phyloP scores from a whole-genome alignment of 2,797 vertebrate genomes.

The Melopsittacus undulatus region DNA sequence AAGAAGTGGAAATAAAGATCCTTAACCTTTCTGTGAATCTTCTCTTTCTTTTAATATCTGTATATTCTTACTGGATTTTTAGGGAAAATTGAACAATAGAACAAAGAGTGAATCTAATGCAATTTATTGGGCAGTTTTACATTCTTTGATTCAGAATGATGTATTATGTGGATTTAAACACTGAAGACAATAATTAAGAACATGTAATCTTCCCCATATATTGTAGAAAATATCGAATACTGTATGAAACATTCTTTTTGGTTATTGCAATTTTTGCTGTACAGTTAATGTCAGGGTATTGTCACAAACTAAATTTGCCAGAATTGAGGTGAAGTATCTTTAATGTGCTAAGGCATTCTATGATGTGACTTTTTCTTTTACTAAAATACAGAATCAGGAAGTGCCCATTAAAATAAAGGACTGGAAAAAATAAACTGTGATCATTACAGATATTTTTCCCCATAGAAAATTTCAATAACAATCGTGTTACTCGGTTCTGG shows the following conservation, averaged over 20 bases:
- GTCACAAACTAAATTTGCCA: not conserved
- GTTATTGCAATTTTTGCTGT: not conserved
- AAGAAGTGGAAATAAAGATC: not conserved
- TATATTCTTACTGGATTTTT: not conserved
- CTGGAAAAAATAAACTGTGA: not conserved
- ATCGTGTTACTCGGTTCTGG: not conserved
- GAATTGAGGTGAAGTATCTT: not conserved
- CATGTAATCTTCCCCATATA: not conserved
- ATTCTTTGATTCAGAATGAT: not conserved
- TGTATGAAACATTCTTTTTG: not conserved
- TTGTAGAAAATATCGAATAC: not conserved
- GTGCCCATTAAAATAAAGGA: not conserved
- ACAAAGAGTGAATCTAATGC: not conserved
- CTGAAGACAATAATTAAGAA: not conserved
- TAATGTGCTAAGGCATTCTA: not conserved
- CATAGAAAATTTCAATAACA: not conserved
- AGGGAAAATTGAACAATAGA: not conserved
- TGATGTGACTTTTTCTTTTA: not conserved
- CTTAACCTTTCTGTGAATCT: not conserved
- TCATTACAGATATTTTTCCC: rapidly evolving
- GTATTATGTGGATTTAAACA: not conserved
- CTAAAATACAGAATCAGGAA: not conserved
- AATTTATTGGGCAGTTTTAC: not conserved
- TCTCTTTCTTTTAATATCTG: not conserved
- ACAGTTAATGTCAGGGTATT: not conserved